These are phyloP conservation scores for Excalfactoria chinensis DNA, from an alignment of 2,113 vertebrate genomes.

Conservation along the genomic window DNA sequence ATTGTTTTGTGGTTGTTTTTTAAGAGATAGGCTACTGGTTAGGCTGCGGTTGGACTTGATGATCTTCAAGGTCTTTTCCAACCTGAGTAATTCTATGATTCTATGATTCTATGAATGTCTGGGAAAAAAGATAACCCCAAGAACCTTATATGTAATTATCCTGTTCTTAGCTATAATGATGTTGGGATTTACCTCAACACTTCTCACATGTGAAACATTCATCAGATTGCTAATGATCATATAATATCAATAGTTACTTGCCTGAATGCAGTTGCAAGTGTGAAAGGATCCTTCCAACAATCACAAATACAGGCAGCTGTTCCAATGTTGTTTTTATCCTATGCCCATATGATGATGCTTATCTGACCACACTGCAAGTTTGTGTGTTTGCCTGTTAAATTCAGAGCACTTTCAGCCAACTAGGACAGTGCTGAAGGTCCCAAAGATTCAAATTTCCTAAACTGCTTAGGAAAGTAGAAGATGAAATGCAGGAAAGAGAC, in stretches of 20 bases:
- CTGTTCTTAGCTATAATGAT: constrained; percentile 3
- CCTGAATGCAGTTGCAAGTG: background rate
- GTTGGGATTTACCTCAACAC: constrained; percentile 12
- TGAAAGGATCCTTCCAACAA: background rate
- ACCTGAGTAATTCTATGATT: too few relatives aligned
- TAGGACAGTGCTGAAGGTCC: background rate
- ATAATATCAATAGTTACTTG: background rate
- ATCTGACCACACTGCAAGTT: background rate
- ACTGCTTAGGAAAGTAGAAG: background rate
- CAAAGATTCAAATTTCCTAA: background rate
- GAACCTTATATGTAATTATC: constrained; percentile 16
- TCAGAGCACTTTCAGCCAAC: background rate
- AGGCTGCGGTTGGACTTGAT: too few relatives aligned
- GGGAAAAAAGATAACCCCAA: background rate
- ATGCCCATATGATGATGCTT: background rate
- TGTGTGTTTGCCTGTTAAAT: background rate
- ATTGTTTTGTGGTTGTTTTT: too few relatives aligned
- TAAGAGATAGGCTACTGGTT: too few relatives aligned
- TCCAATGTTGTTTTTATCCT: background rate
- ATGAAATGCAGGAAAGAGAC: background rate
- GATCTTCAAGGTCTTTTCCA: too few relatives aligned
- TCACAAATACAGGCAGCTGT: background rate
- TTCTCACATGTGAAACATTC: background rate
- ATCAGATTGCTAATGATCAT: constrained; percentile 44
- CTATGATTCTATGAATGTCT: too few relatives aligned